Evolutionary conservation across 2,797 vertebrate species (phyloP), one percentile per base, ranked within the genome.

Genomic region (Halcyon badia): DNA sequence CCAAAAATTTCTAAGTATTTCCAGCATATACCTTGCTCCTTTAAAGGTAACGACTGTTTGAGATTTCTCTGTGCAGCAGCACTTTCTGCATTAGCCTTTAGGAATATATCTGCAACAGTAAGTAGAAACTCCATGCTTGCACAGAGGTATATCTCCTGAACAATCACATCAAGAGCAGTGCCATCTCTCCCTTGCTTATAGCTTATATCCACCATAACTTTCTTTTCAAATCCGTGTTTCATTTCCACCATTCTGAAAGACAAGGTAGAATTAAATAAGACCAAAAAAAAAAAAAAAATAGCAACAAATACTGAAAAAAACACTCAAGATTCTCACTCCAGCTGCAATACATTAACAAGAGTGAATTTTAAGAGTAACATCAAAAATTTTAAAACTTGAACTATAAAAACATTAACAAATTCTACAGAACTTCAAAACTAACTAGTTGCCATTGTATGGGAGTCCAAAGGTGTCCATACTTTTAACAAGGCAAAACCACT

Each of bases 61-160:
- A 97, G 98, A 96, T 30, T 98, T 95, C 95, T 98, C 95, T 92
- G 98, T 54, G 98, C 89, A 92, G 97, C 93, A 95, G 97, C 97
- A 94, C 99, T 99, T 89, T 98, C 97, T 73, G 98, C 98, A 58
- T 98, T 98, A 87, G 99, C 99, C 89, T 99, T 99, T 37, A 99
- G 95, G 91, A 99, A 99, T 92, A 99, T 97, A 95, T 99, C 98
- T 41, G 98, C 99, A 82, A 99, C 99, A 1, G 99, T 99, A 88
- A 98, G 98, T 75, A 99, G 98, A 98, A 99, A 99, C 97, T 99
- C 99, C 98, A 99, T 99, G 97, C 99, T 99, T 94, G 99, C 99
- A 96, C 99, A 99, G 66, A 99, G 97, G 92, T 99, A 99, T 70
- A 99, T 97, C 91, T 99, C 99, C 97, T 99, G 99, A 89, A 99